These are phyloP conservation scores for Enteromius trimaculatus DNA, from an alignment of 2,797 vertebrate genomes.

Conservation along the genomic window DNA sequence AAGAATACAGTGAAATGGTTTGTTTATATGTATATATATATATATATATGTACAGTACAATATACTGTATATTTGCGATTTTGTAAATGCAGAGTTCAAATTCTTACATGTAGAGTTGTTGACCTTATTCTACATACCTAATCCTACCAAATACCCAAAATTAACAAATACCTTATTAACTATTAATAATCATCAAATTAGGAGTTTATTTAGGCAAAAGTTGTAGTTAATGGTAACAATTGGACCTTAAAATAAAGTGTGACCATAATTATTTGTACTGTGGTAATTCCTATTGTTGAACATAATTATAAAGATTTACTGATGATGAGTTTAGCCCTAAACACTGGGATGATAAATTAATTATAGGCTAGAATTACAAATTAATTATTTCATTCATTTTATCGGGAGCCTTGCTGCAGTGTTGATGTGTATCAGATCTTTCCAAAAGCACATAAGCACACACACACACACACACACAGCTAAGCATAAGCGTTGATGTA, in stretches of 20 bases:
- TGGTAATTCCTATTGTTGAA: constrained; percentile 26
- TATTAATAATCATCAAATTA: background rate
- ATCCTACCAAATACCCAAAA: background rate
- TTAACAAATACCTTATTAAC: background rate
- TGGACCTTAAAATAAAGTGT: background rate
- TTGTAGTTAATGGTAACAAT: background rate
- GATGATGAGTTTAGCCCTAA: constrained; percentile 24
- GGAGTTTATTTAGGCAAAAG: background rate
- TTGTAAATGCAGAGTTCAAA: no score
- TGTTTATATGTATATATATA: no score
- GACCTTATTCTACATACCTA: background rate
- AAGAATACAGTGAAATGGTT: no score
- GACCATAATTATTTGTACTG: background rate
- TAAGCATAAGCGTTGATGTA: constrained; percentile 12
- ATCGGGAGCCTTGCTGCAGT: constrained; percentile 30
- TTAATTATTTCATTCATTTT: constrained; percentile 29
- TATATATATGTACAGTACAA: no score
- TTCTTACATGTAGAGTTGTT: no score
- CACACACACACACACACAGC: constrained; percentile 3
- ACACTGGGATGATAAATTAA: constrained; percentile 34
- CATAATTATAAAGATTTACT: constrained; percentile 34
- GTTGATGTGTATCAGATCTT: constrained; percentile 20
- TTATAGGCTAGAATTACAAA: constrained; percentile 23
- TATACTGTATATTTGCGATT: no score
- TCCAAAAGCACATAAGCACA: background rate